Base-by-base conservation (phyloP, 30 jellyfish, hydroid and myxozoan species). In the Hydractinia symbiolongicarpus region DNA sequence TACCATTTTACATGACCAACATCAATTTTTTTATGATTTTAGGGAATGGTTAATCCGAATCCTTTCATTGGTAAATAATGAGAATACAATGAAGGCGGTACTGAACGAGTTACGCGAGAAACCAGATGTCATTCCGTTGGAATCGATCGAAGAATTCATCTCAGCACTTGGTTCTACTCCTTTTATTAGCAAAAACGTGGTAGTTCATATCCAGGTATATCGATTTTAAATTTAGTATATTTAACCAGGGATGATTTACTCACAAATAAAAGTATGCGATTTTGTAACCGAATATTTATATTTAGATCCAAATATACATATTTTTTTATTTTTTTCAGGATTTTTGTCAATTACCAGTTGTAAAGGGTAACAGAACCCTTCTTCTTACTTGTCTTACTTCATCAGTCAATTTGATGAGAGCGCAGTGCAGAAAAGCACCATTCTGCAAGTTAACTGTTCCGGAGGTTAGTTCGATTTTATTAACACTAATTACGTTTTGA, bases 11-110 rank as follows among this genome's bases (percentile, higher is more conserved):
- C 44, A 2, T 30, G 44, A 30, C 44, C 1, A 30, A 30, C 44
- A 30, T 0, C 44, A 30, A 30, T 64, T 0, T 13, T 64, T 64
- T 13, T 4, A n/a, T 9, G 7, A 64, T 64, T 13, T 7, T 6
- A 64, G 74, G 40, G 74, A 64, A n/a, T 64, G 74, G 74, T 64
- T 64, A n/a, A 51, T 64, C 40, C 74, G 40, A n/a, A 51, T 64
- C 17, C 40, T 64, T n/a, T n/a, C 74, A 44, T n/a, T 64, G 74
- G 74, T 64, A n/a, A 51, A 51, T 6, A 64, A 44, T n/a, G 74
- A 64, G 40, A 64, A 64, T 51, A n/a, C 74, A 51, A 64, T 64
- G 74, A 64, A 64, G 4, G 74, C 40, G 2, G 74, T 13, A 7
- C 74, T 64, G 8, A 64, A 64, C 16, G 74, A 7, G 74, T 64